phyloP scores from a whole-genome alignment of 1,140 invertebrate genomes.

The Meteorus sp. region DNA sequence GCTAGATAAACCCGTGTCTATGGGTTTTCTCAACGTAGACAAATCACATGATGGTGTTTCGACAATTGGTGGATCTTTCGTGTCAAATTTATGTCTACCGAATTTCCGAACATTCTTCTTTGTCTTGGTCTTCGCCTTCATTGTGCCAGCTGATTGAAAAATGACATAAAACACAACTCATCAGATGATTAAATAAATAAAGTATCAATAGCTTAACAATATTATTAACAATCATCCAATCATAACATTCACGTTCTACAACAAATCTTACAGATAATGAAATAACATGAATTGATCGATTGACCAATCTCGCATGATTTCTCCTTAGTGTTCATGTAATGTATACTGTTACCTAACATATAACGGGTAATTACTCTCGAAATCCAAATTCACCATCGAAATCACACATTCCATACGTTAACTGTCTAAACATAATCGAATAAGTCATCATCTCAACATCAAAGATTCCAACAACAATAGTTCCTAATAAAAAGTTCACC shows the following conservation, averaged over 20 bases:
- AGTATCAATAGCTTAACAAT: too few relatives aligned
- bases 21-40: conserved; percentile 65
- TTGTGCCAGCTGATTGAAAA: conserved; percentile 17
- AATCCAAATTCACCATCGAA: too few relatives aligned
- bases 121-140: conserved; percentile 32
- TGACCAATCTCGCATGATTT: too few relatives aligned
- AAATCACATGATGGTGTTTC: conserved; percentile 52
- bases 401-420: too few relatives aligned
- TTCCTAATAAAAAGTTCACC: not conserved
- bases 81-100: conserved; percentile 17
- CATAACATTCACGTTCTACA: too few relatives aligned
- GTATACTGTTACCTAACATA: too few relatives aligned
- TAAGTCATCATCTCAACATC: not conserved
- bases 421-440: not conserved
- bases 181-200: too few relatives aligned
- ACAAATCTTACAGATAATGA: too few relatives aligned
- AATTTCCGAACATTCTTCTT: conserved; percentile 29
- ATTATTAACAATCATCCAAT: not conserved
- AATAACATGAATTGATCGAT: too few relatives aligned
- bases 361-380: too few relatives aligned
- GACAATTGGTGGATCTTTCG: conserved; percentile 6
- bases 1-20: conserved; percentile 64
- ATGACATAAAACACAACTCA: conserved; percentile 5
- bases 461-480: too few relatives aligned
- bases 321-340: too few relatives aligned